These are phyloP conservation scores for Exephanes ischioxanthus DNA, from an alignment of 2,888 invertebrate species.

Conservation along the genomic window DNA sequence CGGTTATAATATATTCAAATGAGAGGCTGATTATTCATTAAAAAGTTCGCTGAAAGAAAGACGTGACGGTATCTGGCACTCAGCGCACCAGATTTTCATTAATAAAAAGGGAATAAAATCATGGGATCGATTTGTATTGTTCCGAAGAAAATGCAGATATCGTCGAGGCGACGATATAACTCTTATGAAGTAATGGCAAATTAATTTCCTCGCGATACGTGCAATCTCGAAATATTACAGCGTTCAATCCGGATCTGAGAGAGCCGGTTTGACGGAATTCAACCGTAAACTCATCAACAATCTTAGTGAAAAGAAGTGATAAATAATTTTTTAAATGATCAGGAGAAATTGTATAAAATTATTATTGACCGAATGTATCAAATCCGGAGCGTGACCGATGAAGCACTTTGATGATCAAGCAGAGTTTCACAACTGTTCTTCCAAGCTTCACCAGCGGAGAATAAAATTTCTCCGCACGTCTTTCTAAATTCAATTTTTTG, in stretches of 20 bases:
- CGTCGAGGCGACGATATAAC: not conserved
- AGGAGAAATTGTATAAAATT: not conserved
- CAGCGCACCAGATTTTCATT: slow-evolving; percentile 8
- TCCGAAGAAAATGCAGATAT: not conserved
- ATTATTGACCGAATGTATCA: not conserved
- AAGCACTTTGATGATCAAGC: not conserved
- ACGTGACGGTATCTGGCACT: slow-evolving; percentile 27
- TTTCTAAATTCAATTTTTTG: not conserved
- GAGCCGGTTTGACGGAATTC: not conserved
- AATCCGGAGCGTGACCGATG: not conserved
- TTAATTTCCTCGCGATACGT: not conserved
- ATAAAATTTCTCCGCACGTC: not conserved
- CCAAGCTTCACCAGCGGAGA: not conserved
- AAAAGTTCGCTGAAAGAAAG: slow-evolving; percentile 78
- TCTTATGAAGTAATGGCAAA: not conserved
- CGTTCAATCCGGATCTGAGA: too few species aligned
- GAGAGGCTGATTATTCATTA: slow-evolving; percentile 83
- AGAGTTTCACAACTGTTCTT: not conserved
- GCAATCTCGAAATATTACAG: too few species aligned
- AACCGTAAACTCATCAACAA: not conserved
- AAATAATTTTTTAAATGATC: not conserved
- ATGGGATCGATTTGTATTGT: slow-evolving; percentile 31
- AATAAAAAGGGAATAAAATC: slow-evolving; percentile 23
- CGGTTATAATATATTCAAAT: slow-evolving; percentile 85
- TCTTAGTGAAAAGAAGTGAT: not conserved